These are phyloP conservation scores for Porites lobata DNA, from an alignment of 92 coral and sea anemone genomes.

Conservation along the genomic window DNA sequence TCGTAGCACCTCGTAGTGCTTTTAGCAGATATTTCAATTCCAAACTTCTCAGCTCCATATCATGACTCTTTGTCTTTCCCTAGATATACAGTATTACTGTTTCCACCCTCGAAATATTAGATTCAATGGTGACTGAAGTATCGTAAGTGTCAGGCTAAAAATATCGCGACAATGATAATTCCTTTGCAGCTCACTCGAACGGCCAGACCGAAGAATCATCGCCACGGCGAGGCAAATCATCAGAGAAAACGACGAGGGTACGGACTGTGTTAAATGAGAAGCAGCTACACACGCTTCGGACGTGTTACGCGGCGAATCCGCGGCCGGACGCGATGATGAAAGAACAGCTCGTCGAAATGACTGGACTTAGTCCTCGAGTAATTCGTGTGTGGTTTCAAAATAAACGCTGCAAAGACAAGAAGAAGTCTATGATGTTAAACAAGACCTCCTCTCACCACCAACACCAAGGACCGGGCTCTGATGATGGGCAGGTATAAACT, in stretches of 20 bases:
- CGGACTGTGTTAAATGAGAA: conserved; percentile 98
- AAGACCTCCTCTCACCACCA: conserved; percentile 82
- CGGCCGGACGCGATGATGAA: conserved; percentile 99
- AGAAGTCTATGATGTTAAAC: conserved; percentile 88
- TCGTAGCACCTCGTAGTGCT: neutral
- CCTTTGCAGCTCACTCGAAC: conserved; percentile 79
- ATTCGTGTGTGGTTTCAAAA: conserved; percentile 99
- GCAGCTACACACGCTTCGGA: conserved; percentile 95
- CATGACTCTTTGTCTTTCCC: conserved; percentile 26
- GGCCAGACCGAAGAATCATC: conserved; percentile 74
- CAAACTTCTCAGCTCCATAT: conserved; percentile 22
- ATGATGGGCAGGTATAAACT: conserved; percentile 91
- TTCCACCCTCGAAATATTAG: conserved; percentile 57
- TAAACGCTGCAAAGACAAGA: conserved; percentile 98
- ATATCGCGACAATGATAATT: conserved; percentile 4
- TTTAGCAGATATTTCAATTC: conserved; percentile 27
- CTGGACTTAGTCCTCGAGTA: conserved; percentile 97
- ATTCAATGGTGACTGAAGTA: conserved; percentile 13
- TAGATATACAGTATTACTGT: conserved; percentile 18
- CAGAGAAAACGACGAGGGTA: conserved; percentile 89
- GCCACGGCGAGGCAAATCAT: conserved; percentile 52
- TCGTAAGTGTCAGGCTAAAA: conserved; percentile 19
- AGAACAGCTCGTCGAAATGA: conserved; percentile 99
- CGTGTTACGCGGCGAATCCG: conserved; percentile 98
- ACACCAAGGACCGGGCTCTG: conserved; percentile 82